Conservation (phyloP, 2,888 invertebrate genomes). For the Dioctria linearis region DNA sequence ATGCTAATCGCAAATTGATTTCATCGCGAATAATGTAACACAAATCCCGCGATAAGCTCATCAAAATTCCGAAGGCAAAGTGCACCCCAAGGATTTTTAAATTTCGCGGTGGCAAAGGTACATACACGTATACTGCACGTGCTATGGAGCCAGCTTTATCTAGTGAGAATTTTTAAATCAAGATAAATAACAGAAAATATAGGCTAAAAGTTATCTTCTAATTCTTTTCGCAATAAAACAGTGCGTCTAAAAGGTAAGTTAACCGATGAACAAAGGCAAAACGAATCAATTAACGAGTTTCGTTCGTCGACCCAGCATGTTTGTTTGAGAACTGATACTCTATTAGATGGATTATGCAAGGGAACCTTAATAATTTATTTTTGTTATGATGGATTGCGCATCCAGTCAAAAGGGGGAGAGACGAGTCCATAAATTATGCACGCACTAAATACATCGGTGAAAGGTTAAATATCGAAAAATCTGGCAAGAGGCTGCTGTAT, state of each 20-base stretch:
- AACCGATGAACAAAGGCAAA: neutral
- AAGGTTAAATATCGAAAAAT: constrained; percentile 55
- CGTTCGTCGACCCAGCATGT: neutral
- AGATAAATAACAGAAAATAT: constrained; percentile 19
- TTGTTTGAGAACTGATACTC: constrained; percentile 15
- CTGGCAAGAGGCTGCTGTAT: constrained; percentile 4
- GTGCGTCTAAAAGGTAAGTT: neutral
- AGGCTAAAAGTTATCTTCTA: no score
- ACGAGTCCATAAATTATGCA: constrained; percentile 54
- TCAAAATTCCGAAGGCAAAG: constrained; percentile 36
- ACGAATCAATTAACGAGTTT: constrained; percentile 9
- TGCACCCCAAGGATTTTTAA: neutral
- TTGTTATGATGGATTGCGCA: constrained; percentile 57
- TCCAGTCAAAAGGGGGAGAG: constrained; percentile 37
- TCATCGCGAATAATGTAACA: constrained; percentile 40
- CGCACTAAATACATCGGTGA: constrained; percentile 52
- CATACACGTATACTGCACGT: no score
- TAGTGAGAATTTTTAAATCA: neutral
- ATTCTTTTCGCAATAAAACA: neutral
- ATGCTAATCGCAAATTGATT: constrained; percentile 56
- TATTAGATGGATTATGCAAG: constrained; percentile 56
- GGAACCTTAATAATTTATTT: constrained; percentile 55
- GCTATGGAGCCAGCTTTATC: no score
- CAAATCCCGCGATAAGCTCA: constrained; percentile 44
- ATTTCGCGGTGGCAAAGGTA: neutral